Conservation (phyloP, 2,888 invertebrate species). For the Odontomyia ornata region DNA sequence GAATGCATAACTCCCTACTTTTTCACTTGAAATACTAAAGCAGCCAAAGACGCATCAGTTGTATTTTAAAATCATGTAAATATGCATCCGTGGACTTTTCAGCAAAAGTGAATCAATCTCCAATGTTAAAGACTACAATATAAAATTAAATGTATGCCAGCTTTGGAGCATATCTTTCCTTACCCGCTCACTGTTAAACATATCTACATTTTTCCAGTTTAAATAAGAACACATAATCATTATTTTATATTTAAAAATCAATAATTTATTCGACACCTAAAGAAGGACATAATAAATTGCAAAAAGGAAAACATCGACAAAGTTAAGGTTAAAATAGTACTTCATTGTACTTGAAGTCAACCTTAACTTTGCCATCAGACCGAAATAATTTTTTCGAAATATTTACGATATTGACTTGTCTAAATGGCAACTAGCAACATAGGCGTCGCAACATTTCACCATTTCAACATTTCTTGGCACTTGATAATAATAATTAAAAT, state of each 20-base stretch:
- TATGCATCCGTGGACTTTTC: too few relatives aligned
- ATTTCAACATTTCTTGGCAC: constrained; percentile 31
- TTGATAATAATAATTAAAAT: constrained; percentile 42
- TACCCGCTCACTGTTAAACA: too few relatives aligned
- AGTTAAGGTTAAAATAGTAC: constrained; percentile 52
- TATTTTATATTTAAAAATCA: constrained; percentile 29
- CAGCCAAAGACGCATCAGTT: too few relatives aligned
- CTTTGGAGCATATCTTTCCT: too few relatives aligned
- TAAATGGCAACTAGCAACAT: not conserved
- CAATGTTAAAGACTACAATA: too few relatives aligned
- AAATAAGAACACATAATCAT: too few relatives aligned
- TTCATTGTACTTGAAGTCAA: constrained; percentile 51
- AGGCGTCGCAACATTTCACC: not conserved
- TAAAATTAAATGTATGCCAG: too few relatives aligned
- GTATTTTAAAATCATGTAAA: too few relatives aligned
- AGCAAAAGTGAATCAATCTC: too few relatives aligned
- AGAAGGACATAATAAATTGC: constrained; percentile 34
- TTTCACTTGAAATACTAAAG: too few relatives aligned
- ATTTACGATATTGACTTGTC: not conserved
- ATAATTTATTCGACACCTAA: constrained; percentile 45
- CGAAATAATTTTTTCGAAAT: constrained; percentile 16
- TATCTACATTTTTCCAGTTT: too few relatives aligned
- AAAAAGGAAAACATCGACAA: constrained; percentile 41
- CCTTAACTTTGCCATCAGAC: constrained; percentile 52
- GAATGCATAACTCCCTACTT: too few relatives aligned